These are phyloP conservation scores for Scaptomyza reducta DNA, from an alignment of 2,888 invertebrate genomes.

Conservation along the genomic window DNA sequence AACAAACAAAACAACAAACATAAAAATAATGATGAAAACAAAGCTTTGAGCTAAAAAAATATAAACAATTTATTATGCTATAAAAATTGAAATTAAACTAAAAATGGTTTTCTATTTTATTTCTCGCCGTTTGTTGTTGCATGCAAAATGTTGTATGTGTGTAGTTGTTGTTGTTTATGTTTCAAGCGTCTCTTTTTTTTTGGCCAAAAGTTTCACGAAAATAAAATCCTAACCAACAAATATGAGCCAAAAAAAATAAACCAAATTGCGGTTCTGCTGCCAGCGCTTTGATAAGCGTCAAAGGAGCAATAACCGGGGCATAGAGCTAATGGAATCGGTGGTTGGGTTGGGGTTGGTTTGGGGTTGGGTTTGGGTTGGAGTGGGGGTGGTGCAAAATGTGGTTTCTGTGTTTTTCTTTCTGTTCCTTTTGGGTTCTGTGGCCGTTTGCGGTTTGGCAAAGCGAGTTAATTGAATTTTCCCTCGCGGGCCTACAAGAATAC, in stretches of 20 bases:
- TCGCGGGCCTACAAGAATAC: constrained; percentile 22
- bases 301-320: constrained; percentile 24
- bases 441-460: constrained; percentile 55
- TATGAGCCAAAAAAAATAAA: neutral
- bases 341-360: neutral
- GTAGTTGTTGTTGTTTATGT: neutral
- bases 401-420: constrained; percentile 5
- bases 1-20: constrained; percentile 32
- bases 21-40: constrained; percentile 36
- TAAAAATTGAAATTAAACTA: constrained; percentile 16
- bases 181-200: neutral
- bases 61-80: constrained; percentile 8
- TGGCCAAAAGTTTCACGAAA: constrained; percentile 33
- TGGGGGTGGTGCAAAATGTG: neutral
- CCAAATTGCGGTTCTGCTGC: neutral
- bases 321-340: neutral
- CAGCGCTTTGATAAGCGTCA: constrained; percentile 6
- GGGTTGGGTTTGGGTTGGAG: neutral
- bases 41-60: constrained; percentile 16
- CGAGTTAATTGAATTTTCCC: constrained; percentile 69
- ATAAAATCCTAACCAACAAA: constrained; percentile 1
- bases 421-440: constrained; percentile 5
- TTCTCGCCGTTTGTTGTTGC: constrained; percentile 62
- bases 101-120: constrained; percentile 14
- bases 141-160: constrained; percentile 45